These are phyloP conservation scores for Palloptera scutellata DNA, from an alignment of 2,888 invertebrate species.

Conservation along the genomic window DNA sequence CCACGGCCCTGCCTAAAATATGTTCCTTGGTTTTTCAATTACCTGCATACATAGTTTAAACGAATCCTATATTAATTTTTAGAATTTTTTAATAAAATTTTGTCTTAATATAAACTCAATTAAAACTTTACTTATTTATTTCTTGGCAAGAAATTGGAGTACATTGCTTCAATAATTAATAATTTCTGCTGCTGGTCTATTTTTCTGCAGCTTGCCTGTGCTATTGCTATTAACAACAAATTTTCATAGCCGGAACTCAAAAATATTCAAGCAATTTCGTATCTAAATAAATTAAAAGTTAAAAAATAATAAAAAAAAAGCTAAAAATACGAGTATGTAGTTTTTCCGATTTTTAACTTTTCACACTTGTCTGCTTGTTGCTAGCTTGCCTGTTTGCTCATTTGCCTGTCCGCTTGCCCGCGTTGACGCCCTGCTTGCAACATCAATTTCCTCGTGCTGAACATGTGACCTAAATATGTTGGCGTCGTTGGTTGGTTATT, in stretches of 20 bases:
- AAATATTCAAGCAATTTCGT: background rate
- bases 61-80: no score
- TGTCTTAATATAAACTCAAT: no score
- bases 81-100: no score
- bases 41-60: no score
- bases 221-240: no score
- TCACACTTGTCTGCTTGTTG: background rate
- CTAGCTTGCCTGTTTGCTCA: background rate
- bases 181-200: no score
- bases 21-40: no score
- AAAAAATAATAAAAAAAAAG: background rate
- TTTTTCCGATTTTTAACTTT: constrained; percentile 11
- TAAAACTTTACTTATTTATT: no score
- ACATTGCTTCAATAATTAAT: no score
- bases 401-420: background rate
- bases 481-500: background rate
- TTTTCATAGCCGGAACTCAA: background rate
- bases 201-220: no score
- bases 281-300: background rate
- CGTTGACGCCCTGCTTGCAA: background rate
- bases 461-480: constrained; percentile 3
- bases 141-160: no score
- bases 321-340: background rate
- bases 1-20: no score
- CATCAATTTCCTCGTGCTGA: background rate